These are phyloP conservation scores for Paradoxurus hermaphroditus DNA, from an alignment of 2,113 vertebrate species.

Conservation along the genomic window DNA sequence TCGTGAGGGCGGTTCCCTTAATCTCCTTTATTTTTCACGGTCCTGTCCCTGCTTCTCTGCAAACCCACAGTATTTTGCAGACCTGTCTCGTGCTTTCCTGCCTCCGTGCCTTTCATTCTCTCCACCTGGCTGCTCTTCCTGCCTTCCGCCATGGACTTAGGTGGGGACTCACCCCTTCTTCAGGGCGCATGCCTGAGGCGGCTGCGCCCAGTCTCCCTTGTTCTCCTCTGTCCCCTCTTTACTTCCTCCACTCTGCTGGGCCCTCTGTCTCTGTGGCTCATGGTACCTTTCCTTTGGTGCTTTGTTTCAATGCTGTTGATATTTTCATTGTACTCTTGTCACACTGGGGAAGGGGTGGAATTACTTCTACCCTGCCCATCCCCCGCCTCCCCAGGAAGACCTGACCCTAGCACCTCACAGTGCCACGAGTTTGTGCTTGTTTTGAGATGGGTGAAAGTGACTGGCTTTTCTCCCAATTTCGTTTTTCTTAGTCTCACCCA, in stretches of 20 bases:
- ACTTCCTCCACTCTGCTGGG: not conserved
- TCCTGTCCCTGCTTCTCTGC: not conserved
- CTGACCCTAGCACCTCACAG: not conserved
- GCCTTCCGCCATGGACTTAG: accelerated
- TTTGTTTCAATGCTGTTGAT: not conserved
- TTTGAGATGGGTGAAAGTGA: not conserved
- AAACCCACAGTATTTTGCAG: not conserved
- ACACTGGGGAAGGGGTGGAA: accelerated
- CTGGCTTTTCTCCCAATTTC: not conserved
- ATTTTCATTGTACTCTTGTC: not conserved
- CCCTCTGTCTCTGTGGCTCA: not conserved
- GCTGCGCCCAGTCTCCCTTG: accelerated
- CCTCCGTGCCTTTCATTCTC: not conserved
- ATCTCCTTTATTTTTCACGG: not conserved
- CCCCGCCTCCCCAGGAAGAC: not conserved
- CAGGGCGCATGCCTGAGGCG: not conserved
- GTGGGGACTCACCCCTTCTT: not conserved
- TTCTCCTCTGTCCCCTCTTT: not conserved
- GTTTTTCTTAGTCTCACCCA: not conserved
- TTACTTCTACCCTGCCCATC: too few species aligned
- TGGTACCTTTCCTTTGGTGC: not conserved
- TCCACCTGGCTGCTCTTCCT: not conserved
- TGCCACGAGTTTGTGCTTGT: not conserved
- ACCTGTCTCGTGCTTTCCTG: not conserved
- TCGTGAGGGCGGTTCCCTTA: not conserved